Evolutionary conservation across 2,888 invertebrate species (phyloP).

Genomic region (Eubasilissa splendida): DNA sequence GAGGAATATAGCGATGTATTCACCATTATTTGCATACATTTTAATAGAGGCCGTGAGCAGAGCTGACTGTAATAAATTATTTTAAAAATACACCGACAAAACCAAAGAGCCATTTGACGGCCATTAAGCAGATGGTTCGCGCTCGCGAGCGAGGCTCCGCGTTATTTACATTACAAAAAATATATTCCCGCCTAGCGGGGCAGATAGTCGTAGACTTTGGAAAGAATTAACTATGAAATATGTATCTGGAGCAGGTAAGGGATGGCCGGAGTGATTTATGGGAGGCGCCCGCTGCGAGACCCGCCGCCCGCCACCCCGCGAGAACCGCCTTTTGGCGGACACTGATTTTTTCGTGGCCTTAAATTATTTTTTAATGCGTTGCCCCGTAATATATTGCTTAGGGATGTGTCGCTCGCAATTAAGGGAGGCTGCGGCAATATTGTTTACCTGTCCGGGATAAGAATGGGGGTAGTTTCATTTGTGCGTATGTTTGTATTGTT

Average conservation of each 20-base stretch:
- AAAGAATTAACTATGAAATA: constrained; percentile 75
- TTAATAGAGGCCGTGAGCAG: constrained; percentile 45
- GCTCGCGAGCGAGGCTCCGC: constrained; percentile 51
- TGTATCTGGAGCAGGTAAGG: constrained; percentile 67
- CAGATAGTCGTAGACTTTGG: constrained; percentile 59
- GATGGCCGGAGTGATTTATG: constrained; percentile 67
- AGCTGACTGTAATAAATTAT: constrained; percentile 52
- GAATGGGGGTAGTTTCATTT: neutral
- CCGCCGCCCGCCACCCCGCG: constrained; percentile 63
- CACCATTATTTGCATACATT: constrained; percentile 41
- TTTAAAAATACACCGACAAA: constrained; percentile 57
- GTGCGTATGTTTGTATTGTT: neutral
- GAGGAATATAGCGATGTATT: constrained; percentile 30
- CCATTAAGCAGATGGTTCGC: constrained; percentile 58
- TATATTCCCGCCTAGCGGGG: constrained; percentile 46
- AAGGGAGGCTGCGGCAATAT: constrained; percentile 17
- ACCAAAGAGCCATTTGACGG: constrained; percentile 58
- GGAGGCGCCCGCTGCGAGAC: constrained; percentile 65
- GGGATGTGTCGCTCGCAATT: constrained; percentile 57
- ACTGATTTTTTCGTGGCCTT: constrained; percentile 57
- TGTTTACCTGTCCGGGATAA: constrained; percentile 19
- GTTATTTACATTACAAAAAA: constrained; percentile 57
- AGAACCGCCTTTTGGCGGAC: constrained; percentile 53
- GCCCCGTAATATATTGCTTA: constrained; percentile 54
- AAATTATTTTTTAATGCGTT: constrained; percentile 58